Percentiles rank a stretch among this genome's conserved stretches.
These are phyloP conservation scores for Tuberolachnus salignus DNA, from an alignment of 2,888 invertebrate species.

Conservation along the genomic window DNA sequence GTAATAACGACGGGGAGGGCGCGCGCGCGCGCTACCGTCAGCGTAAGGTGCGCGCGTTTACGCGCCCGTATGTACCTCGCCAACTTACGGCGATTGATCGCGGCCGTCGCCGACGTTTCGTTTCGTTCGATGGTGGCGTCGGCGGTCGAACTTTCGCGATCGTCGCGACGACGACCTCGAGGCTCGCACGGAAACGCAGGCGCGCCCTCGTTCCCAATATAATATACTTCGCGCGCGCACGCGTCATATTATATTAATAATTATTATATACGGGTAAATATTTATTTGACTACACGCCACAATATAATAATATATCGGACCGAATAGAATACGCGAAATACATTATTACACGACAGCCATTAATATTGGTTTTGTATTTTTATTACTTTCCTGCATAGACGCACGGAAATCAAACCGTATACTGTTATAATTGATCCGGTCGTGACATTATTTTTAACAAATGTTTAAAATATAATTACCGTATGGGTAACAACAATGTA, in stretches of 20 bases:
- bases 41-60: neutral
- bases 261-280: neutral
- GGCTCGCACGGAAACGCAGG: neutral
- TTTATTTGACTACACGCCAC: neutral
- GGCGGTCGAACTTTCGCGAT: no score
- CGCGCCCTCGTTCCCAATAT: neutral
- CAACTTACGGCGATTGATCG: constrained; percentile 5
- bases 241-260: neutral
- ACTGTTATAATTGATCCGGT: no score
- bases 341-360: no score
- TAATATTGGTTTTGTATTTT: no score
- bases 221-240: neutral
- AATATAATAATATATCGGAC: no score
- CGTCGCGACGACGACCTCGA: no score
- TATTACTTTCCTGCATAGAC: no score
- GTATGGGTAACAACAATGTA: neutral
- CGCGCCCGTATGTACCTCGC: neutral
- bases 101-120: neutral
- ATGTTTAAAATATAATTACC: no score
- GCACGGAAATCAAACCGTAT: no score
- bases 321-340: neutral
- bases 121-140: neutral
- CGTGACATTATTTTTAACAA: no score
- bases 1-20: neutral
- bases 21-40: neutral